A percentile compares a stretch with the other conserved stretches of the same genome.
These are phyloP conservation scores for Pungitius pungitius DNA, from an alignment of 2,113 vertebrate species.

Conservation along the genomic window DNA sequence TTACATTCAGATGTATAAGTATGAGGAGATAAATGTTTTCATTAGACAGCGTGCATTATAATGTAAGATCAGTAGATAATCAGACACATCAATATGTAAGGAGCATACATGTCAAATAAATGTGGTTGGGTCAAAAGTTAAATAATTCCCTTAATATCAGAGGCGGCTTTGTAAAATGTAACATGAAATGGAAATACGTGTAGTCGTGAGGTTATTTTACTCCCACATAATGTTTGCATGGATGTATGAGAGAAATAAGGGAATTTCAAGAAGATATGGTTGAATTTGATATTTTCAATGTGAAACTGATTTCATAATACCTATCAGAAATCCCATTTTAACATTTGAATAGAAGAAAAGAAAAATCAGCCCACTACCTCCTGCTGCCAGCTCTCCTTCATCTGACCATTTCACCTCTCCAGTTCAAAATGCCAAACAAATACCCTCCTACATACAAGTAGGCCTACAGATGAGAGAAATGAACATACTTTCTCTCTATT, in stretches of 20 bases:
- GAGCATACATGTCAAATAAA: neutral
- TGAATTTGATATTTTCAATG: neutral
- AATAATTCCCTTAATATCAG: neutral
- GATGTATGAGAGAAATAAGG: neutral
- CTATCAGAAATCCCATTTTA: neutral
- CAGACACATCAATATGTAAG: neutral
- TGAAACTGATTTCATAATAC: neutral
- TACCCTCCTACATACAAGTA: slow-evolving; percentile 39
- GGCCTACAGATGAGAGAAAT: slow-evolving; percentile 20
- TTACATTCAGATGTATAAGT: neutral
- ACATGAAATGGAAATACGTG: neutral
- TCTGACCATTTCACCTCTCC: slow-evolving; percentile 34
- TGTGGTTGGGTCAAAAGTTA: neutral
- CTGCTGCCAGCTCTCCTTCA: slow-evolving; percentile 40
- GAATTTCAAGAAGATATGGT: neutral
- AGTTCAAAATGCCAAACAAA: slow-evolving; percentile 20
- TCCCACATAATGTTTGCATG: neutral
- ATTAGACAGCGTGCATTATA: neutral
- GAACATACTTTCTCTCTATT: neutral
- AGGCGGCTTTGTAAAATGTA: neutral
- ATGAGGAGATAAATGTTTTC: neutral
- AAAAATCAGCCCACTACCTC: slow-evolving; percentile 32
- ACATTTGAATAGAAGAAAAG: slow-evolving; percentile 12
- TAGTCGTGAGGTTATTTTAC: neutral
- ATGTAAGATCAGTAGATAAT: neutral